phyloP scores from a whole-genome alignment of 2,888 invertebrate species.

The Catocala fraxini region DNA sequence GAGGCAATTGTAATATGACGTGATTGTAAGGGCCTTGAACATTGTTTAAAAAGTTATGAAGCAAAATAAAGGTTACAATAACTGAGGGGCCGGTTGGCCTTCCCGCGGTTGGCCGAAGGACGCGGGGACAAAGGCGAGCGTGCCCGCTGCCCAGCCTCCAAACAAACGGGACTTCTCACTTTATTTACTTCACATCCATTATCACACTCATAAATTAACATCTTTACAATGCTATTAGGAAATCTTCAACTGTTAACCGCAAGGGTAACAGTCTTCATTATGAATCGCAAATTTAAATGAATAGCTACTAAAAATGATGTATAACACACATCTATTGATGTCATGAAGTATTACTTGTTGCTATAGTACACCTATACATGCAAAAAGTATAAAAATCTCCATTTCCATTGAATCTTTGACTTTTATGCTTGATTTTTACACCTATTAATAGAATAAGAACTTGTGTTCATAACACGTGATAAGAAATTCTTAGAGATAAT shows the following conservation, averaged over 20 bases:
- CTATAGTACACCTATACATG: too few relatives aligned
- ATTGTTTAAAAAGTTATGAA: conserved; percentile 33
- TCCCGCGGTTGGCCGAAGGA: conserved; percentile 69
- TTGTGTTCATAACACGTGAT: neutral
- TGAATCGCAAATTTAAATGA: too few relatives aligned
- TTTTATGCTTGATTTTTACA: too few relatives aligned
- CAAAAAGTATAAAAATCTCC: conserved; percentile 1
- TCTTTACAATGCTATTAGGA: conserved; percentile 48
- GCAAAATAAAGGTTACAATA: conserved; percentile 53
- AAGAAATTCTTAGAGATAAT: neutral
- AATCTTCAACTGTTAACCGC: conserved; percentile 4
- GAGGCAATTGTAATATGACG: too few relatives aligned
- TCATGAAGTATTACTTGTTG: too few relatives aligned
- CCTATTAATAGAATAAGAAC: neutral
- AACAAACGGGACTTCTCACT: conserved; percentile 65
- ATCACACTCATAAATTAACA: conserved; percentile 71
- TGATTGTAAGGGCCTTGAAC: conserved; percentile 10
- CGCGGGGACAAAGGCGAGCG: conserved; percentile 72
- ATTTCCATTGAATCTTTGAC: too few relatives aligned
- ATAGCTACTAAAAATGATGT: too few relatives aligned
- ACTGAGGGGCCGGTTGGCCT: conserved; percentile 67
- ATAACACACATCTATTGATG: too few relatives aligned
- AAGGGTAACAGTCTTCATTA: neutral
- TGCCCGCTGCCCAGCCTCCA: conserved; percentile 59
- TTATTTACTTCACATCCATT: conserved; percentile 59